phyloP scores from a whole-genome alignment of 2,888 invertebrate genomes.

The Malthinus flaveolus region DNA sequence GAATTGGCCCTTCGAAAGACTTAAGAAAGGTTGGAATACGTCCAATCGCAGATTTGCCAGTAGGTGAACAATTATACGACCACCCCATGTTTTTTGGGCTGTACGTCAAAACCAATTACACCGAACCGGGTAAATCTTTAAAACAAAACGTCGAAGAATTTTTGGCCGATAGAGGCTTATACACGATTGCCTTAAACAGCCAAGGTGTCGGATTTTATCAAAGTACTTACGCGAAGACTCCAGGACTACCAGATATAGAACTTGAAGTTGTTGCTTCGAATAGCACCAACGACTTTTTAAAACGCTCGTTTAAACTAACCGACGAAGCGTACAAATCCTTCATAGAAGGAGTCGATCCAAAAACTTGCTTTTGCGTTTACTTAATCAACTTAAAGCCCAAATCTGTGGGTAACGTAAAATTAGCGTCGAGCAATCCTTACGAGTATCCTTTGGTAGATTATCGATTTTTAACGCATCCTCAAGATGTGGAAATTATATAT shows the following conservation, averaged over 20 bases:
- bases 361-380: constrained; percentile 29
- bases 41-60: constrained; percentile 67
- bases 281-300: constrained; percentile 28
- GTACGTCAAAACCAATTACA: constrained; percentile 65
- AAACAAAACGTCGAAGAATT: constrained; percentile 29
- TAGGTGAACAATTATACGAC: constrained; percentile 78
- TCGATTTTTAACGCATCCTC: constrained; percentile 34
- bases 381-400: constrained; percentile 38
- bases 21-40: constrained; percentile 61
- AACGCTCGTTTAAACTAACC: constrained; percentile 17
- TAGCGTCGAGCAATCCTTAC: constrained; percentile 38
- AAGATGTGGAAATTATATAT: constrained; percentile 66
- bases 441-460: constrained; percentile 42
- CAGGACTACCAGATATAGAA: constrained; percentile 39
- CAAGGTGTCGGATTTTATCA: constrained; percentile 34
- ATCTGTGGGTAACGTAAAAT: constrained; percentile 37
- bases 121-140: constrained; percentile 12
- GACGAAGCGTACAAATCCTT: constrained; percentile 36
- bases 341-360: constrained; percentile 33
- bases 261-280: constrained; percentile 57
- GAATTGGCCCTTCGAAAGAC: constrained; percentile 69
- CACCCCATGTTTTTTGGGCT: constrained; percentile 72
- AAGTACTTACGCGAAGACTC: constrained; percentile 31
- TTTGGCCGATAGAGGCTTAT: constrained; percentile 32
- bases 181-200: constrained; percentile 36